A percentile compares a stretch with the other conserved stretches of the same genome.
Evolutionary conservation across 2,888 invertebrate genomes (phyloP).

Genomic region (Schizotus pectinicornis): DNA sequence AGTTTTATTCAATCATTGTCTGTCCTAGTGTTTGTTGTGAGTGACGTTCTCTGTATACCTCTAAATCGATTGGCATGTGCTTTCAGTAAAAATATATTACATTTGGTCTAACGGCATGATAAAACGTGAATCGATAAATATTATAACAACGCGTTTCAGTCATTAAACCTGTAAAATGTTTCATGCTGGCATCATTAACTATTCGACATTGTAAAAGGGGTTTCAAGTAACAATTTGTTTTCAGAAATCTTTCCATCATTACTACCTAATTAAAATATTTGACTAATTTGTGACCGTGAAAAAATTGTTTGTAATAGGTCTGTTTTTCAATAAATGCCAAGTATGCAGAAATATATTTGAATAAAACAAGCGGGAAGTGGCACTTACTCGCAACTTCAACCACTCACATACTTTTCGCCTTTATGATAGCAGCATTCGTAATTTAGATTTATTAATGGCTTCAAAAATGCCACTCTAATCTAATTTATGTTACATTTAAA

Average conservation of each 20-base stretch:
- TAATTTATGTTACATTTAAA: too few relatives aligned
- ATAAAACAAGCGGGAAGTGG: too few relatives aligned
- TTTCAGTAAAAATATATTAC: constrained; percentile 34
- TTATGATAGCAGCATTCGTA: too few relatives aligned
- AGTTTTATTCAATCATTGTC: constrained; percentile 27
- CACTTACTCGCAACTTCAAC: too few relatives aligned
- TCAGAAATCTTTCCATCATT: background rate
- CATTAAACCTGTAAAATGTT: constrained; percentile 12
- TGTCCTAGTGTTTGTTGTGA: constrained; percentile 34
- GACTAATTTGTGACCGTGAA: too few relatives aligned
- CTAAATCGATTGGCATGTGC: constrained; percentile 32
- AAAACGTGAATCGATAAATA: constrained; percentile 29
- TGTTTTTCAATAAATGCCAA: too few relatives aligned
- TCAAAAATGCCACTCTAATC: too few relatives aligned
- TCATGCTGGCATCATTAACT: constrained; percentile 16
- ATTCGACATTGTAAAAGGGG: background rate
- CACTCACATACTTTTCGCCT: too few relatives aligned
- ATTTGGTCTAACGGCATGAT: constrained; percentile 21
- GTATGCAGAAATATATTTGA: too few relatives aligned
- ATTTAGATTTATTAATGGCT: too few relatives aligned
- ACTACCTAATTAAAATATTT: too few relatives aligned
- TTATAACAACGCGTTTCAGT: constrained; percentile 8
- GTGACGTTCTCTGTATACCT: constrained; percentile 21
- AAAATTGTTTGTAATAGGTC: too few relatives aligned
- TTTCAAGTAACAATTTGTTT: background rate